Percentiles rank a stretch among this genome's conserved stretches.
phyloP scores from a whole-genome alignment of 2,797 vertebrate species.

The Myotis pilosus region DNA sequence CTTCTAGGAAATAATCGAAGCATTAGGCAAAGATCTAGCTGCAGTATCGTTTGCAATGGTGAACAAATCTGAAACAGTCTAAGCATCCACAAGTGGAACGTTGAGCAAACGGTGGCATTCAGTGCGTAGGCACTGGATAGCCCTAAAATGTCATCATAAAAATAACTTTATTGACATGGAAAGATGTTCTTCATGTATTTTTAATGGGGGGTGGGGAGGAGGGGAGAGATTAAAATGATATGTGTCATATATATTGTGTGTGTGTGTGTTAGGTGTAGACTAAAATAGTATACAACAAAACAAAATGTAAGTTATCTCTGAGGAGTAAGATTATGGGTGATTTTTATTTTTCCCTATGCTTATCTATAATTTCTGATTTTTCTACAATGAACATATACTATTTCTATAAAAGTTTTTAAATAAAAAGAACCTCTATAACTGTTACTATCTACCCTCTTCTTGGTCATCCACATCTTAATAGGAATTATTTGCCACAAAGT shows the following conservation, averaged over 20 bases:
- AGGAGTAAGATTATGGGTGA: neutral
- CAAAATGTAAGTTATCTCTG: neutral
- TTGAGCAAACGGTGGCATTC: neutral
- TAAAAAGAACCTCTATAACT: neutral
- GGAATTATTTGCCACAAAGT: neutral
- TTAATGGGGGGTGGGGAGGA: neutral
- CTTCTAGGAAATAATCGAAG: neutral
- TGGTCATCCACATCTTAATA: neutral
- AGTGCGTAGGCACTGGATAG: neutral
- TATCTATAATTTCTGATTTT: neutral
- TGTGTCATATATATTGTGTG: neutral
- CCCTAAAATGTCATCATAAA: neutral
- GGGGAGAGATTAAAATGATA: neutral
- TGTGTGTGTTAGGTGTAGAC: neutral
- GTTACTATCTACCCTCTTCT: neutral
- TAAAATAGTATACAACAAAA: neutral
- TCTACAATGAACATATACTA: neutral
- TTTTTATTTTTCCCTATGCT: neutral
- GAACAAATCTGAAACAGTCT: neutral
- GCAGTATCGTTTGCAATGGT: neutral
- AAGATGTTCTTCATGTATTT: neutral
- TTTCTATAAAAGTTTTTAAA: neutral
- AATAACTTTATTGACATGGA: neutral
- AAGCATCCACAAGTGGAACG: neutral
- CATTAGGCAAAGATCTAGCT: neutral